Evolutionary conservation across 35 echinoderm and acorn worm species (phyloP).

Genomic region (Chiridota heheva): DNA sequence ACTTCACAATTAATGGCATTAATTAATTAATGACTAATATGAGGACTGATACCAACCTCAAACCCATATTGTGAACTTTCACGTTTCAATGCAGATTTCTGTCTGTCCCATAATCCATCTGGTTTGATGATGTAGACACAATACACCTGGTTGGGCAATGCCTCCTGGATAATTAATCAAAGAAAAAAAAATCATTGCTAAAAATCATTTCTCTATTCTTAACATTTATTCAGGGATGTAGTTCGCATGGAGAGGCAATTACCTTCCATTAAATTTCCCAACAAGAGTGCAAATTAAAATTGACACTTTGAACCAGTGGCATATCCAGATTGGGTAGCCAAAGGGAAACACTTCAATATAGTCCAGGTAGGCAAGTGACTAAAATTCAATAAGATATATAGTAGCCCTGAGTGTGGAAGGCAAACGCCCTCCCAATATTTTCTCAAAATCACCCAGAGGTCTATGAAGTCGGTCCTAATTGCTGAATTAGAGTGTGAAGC

Average conservation of each 20-base stretch:
- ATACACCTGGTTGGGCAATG: constrained; percentile 26
- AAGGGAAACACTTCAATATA: neutral
- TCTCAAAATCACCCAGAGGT: no score
- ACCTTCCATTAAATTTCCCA: neutral
- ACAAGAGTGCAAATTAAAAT: neutral
- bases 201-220: neutral
- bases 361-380: no score
- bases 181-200: neutral
- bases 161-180: constrained; percentile 48
- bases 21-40: no score
- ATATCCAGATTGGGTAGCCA: neutral
- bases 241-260: neutral
- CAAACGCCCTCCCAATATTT: no score
- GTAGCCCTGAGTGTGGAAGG: no score
- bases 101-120: constrained; percentile 75
- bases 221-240: neutral
- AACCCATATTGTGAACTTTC: constrained; percentile 73
- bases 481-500: no score
- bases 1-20: no score
- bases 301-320: neutral
- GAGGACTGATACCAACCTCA: constrained; percentile 66
- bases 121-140: constrained; percentile 72
- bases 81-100: constrained; percentile 45
- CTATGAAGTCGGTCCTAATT: no score
- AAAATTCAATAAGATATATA: no score